A percentile compares a stretch with the other conserved stretches of the same genome.
Evolutionary conservation across 2,113 vertebrate genomes (phyloP).

Genomic region (Chionodraco myersi): DNA sequence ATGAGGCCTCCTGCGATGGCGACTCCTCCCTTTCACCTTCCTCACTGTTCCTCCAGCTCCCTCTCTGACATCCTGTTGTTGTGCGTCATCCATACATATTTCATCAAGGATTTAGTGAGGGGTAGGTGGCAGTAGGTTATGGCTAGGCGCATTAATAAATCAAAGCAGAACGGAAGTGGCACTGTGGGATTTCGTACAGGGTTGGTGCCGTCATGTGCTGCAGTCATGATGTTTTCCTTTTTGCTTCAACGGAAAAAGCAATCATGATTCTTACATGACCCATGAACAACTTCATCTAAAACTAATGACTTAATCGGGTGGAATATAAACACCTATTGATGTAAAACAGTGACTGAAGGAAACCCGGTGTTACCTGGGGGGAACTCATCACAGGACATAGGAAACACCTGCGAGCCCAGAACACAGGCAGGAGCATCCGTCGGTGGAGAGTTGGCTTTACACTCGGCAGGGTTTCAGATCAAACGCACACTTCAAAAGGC

Average conservation of each 20-base stretch:
- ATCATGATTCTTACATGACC: background rate
- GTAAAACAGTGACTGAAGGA: background rate
- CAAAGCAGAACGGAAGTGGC: slow-evolving; percentile 42
- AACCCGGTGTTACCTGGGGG: slow-evolving; percentile 10
- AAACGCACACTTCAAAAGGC: slow-evolving; percentile 68
- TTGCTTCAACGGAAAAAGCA: background rate
- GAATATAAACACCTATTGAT: background rate
- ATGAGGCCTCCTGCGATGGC: slow-evolving; percentile 14
- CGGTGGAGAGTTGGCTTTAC: slow-evolving; percentile 16
- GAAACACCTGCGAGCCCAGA: slow-evolving; percentile 33
- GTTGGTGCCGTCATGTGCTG: background rate
- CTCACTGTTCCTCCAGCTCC: slow-evolving; percentile 31
- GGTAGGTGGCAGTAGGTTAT: slow-evolving; percentile 54
- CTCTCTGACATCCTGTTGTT: slow-evolving; percentile 66
- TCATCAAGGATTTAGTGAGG: slow-evolving; percentile 55
- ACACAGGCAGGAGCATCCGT: slow-evolving; percentile 25
- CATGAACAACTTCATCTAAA: background rate
- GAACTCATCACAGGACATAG: background rate
- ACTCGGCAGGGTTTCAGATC: slow-evolving; percentile 56
- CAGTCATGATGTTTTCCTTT: background rate
- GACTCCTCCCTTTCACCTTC: slow-evolving; percentile 34
- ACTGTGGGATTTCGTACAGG: slow-evolving; percentile 19
- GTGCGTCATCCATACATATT: slow-evolving; percentile 71
- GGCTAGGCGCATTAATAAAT: slow-evolving; percentile 66
- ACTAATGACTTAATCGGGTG: background rate